Conservation (phyloP, 2,797 vertebrate species). For the Nannoperca obscura region DNA sequence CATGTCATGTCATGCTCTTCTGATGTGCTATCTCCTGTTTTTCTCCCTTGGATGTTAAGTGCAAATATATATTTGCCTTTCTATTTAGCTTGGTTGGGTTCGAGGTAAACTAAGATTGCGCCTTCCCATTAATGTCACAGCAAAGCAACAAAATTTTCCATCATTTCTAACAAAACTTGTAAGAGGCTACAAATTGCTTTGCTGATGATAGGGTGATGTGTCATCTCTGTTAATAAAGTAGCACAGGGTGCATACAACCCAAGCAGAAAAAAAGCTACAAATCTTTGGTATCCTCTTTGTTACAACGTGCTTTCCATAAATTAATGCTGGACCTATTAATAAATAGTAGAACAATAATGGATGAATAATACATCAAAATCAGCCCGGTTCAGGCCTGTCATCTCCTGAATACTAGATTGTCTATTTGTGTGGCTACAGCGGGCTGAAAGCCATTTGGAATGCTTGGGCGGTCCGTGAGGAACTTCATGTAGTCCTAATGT, state of each 20-base stretch:
- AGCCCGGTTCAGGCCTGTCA: slow-evolving; percentile 7
- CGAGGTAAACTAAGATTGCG: slow-evolving; percentile 31
- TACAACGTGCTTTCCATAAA: slow-evolving; percentile 13
- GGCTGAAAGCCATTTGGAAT: slow-evolving; percentile 57
- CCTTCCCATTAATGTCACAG: slow-evolving; percentile 69
- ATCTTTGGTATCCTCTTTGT: slow-evolving; percentile 65
- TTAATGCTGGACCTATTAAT: slow-evolving; percentile 35
- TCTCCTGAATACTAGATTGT: slow-evolving; percentile 60
- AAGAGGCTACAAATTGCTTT: slow-evolving; percentile 58
- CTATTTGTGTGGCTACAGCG: slow-evolving; percentile 47
- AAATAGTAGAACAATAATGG: slow-evolving; percentile 41
- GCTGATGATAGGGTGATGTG: slow-evolving; percentile 37
- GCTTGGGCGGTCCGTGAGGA: slow-evolving; percentile 37
- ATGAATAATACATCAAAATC: slow-evolving; percentile 58
- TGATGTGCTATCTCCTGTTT: slow-evolving; percentile 4
- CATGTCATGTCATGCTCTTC: slow-evolving; percentile 16
- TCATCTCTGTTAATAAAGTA: slow-evolving; percentile 29
- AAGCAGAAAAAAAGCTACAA: slow-evolving; percentile 24
- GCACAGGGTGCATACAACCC: slow-evolving; percentile 4
- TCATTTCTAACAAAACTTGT: slow-evolving; percentile 37
- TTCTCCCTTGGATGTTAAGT: neutral
- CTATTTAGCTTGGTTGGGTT: slow-evolving; percentile 5
- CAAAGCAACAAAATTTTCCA: slow-evolving; percentile 47
- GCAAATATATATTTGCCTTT: slow-evolving; percentile 16
- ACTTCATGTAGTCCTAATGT: slow-evolving; percentile 58